phyloP scores from a whole-genome alignment of 2,113 vertebrate genomes.

The Dasyprocta punctata region DNA sequence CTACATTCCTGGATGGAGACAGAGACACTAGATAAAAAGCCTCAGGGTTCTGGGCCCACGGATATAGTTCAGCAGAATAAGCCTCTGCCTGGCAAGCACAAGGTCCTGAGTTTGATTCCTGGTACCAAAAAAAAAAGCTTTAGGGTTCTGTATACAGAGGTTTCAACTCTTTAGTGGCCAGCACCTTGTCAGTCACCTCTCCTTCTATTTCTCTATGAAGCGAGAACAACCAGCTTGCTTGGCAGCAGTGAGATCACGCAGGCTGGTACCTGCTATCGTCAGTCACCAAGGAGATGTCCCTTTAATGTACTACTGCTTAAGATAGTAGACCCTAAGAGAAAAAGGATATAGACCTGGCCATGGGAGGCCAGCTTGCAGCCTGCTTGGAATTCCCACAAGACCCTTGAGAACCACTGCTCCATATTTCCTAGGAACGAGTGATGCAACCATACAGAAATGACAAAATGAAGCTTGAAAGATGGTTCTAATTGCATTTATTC shows the following conservation, averaged over 20 bases:
- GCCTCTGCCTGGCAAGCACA: too few relatives aligned
- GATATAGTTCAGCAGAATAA: too few relatives aligned
- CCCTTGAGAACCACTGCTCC: background rate
- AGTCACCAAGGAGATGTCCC: background rate
- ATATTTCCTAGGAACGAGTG: background rate
- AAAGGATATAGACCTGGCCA: background rate
- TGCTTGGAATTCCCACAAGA: background rate
- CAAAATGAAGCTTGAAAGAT: conserved; percentile 36
- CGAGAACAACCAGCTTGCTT: background rate
- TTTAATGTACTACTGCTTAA: background rate
- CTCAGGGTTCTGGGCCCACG: background rate
- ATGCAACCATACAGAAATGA: background rate
- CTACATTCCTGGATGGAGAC: background rate
- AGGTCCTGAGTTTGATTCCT: too few relatives aligned
- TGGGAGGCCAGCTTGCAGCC: background rate
- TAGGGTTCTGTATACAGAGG: background rate
- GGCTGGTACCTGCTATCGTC: background rate
- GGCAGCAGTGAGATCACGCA: background rate
- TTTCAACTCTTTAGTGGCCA: background rate
- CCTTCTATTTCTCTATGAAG: background rate
- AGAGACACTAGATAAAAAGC: background rate
- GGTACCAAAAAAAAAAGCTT: too few relatives aligned
- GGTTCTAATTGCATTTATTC: background rate
- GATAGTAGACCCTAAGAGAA: background rate
- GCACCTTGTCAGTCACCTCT: background rate